Percentiles rank a stretch among this genome's conserved stretches.
phyloP scores from a whole-genome alignment of 2,113 vertebrate genomes.

The Hypanus sabinus region DNA sequence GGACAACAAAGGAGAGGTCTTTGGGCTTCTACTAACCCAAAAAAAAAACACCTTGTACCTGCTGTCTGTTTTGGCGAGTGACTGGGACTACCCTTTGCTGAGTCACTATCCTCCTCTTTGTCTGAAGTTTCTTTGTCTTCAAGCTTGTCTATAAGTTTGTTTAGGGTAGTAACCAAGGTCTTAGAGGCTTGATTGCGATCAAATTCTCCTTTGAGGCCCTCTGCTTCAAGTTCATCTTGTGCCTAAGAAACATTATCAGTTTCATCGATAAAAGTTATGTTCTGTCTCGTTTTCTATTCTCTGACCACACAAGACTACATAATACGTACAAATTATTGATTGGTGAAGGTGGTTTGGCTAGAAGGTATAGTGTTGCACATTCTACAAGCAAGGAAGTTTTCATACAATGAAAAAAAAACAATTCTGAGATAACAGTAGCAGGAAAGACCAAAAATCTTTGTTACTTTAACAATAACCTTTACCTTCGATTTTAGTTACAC shows the following conservation, averaged over 20 bases:
- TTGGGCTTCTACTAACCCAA: background rate
- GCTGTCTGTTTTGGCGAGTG: slow-evolving; percentile 52
- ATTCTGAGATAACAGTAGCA: background rate
- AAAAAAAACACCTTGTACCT: slow-evolving; percentile 50
- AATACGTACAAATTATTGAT: background rate
- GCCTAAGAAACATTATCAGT: slow-evolving; percentile 51
- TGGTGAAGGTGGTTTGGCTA: background rate
- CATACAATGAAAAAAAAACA: background rate
- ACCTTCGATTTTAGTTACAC: background rate
- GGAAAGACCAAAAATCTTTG: background rate
- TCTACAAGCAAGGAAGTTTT: background rate
- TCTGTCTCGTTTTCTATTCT: background rate
- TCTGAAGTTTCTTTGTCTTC: slow-evolving; percentile 57
- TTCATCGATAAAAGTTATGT: background rate
- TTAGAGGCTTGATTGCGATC: slow-evolving; percentile 75
- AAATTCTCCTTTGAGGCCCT: slow-evolving; percentile 82
- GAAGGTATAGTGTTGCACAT: no score
- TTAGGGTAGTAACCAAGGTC: slow-evolving; percentile 79
- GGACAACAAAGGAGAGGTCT: no score
- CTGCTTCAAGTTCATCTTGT: slow-evolving; percentile 73
- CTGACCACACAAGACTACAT: background rate
- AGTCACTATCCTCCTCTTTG: slow-evolving; percentile 44
- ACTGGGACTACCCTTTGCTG: slow-evolving; percentile 47
- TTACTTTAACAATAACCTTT: background rate
- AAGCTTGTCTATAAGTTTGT: slow-evolving; percentile 76